Evolutionary conservation across 2,797 vertebrate genomes (phyloP).

Genomic region (Channallabes apus): DNA sequence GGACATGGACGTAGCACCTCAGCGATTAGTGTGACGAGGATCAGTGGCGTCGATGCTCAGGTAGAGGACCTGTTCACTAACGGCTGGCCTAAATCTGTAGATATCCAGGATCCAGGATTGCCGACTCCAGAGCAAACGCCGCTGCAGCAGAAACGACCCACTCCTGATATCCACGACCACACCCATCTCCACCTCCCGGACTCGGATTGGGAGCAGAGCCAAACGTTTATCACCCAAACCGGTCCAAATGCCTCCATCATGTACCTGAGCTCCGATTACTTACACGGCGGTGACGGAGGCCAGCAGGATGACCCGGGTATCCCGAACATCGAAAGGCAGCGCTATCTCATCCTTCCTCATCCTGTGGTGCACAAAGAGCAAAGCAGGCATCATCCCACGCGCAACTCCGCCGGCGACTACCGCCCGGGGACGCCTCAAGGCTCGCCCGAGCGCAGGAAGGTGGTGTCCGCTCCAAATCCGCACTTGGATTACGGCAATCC

Average conservation of each 20-base stretch:
- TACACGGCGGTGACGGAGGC: constrained; percentile 71
- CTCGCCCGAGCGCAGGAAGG: constrained; percentile 86
- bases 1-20: constrained; percentile 85
- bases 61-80: constrained; percentile 85
- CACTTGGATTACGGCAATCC: constrained; percentile 80
- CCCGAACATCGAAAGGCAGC: constrained; percentile 77
- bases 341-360: constrained; percentile 73
- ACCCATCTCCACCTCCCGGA: constrained; percentile 66
- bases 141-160: constrained; percentile 87
- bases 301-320: constrained; percentile 73
- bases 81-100: constrained; percentile 86
- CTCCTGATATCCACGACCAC: constrained; percentile 59
- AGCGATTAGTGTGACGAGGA: constrained; percentile 88
- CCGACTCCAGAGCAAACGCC: constrained; percentile 96
- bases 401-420: constrained; percentile 84
- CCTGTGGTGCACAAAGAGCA: constrained; percentile 71
- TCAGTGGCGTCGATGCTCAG: constrained; percentile 76
- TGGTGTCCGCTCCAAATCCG: constrained; percentile 87
- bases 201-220: constrained; percentile 86
- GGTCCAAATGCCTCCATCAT: constrained; percentile 74
- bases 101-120: constrained; percentile 85
- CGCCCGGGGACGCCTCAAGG: constrained; percentile 83
- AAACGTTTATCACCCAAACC: constrained; percentile 80
- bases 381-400: constrained; percentile 65
- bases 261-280: constrained; percentile 80